Evolutionary conservation across 2,888 invertebrate species (phyloP).

Genomic region (Aphodius granarius): DNA sequence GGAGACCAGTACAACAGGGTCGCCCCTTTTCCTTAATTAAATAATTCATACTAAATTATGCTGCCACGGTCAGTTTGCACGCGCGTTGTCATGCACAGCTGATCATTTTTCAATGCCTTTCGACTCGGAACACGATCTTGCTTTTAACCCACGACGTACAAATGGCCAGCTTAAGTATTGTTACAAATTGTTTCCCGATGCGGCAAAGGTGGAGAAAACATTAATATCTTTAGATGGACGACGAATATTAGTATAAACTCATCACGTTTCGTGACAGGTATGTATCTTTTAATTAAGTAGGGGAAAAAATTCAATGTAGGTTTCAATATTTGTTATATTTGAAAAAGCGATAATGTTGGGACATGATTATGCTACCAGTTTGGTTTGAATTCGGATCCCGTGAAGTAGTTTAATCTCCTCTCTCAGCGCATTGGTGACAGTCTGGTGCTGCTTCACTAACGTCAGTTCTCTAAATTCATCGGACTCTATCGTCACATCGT

Average conservation of each 20-base stretch:
- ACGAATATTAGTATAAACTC: slow-evolving; percentile 1
- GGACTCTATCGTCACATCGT: slow-evolving; percentile 69
- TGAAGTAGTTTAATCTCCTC: slow-evolving; percentile 82
- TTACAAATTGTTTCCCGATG: slow-evolving; percentile 8
- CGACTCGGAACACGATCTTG: slow-evolving; percentile 29
- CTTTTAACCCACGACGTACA: slow-evolving; percentile 23
- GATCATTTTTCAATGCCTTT: slow-evolving; percentile 36
- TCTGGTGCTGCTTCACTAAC: slow-evolving; percentile 72
- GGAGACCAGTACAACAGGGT: background rate
- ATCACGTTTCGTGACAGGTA: background rate
- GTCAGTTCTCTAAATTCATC: slow-evolving; percentile 71
- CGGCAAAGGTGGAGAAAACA: background rate
- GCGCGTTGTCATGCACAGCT: slow-evolving; percentile 35
- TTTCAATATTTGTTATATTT: no score
- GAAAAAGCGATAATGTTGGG: background rate
- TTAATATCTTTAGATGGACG: background rate
- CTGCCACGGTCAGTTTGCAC: slow-evolving; percentile 34
- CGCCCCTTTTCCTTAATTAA: slow-evolving; percentile 33
- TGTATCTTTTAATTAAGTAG: background rate
- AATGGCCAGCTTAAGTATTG: slow-evolving; percentile 1
- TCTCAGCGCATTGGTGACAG: slow-evolving; percentile 72
- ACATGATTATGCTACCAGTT: slow-evolving; percentile 38
- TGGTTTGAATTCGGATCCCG: slow-evolving; percentile 76
- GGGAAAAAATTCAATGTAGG: no score
- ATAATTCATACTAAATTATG: slow-evolving; percentile 35